Percentiles rank a stretch among this genome's conserved stretches.
Evolutionary conservation across 2,113 vertebrate genomes (phyloP).

Genomic region (Sphaerodactylus townsendi): DNA sequence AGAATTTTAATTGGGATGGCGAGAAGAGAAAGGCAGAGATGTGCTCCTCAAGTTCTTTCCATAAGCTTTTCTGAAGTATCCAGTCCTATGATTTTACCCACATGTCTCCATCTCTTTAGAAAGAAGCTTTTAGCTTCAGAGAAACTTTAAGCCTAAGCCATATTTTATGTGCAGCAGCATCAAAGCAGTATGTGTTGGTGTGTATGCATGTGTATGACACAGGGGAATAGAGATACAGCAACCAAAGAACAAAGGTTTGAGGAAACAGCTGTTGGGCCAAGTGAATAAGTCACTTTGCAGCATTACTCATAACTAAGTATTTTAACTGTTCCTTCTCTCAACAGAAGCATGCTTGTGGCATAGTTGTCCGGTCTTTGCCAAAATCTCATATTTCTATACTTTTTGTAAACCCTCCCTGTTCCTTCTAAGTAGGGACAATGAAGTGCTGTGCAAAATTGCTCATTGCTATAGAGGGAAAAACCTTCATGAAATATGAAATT

Average conservation of each 20-base stretch:
- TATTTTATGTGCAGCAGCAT: too few relatives aligned
- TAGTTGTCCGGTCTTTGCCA: neutral
- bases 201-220: too few relatives aligned
- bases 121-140: too few relatives aligned
- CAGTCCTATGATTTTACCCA: too few relatives aligned
- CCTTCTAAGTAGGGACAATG: neutral
- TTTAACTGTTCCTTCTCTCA: neutral
- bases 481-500: neutral
- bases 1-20: too few relatives aligned
- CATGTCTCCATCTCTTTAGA: too few relatives aligned
- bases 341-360: neutral
- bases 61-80: too few relatives aligned
- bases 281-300: too few relatives aligned
- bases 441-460: neutral
- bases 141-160: too few relatives aligned
- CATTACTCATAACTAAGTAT: neutral
- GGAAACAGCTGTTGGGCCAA: neutral
- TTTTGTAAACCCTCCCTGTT: neutral
- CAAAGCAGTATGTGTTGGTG: too few relatives aligned
- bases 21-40: too few relatives aligned
- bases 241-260: neutral
- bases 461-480: neutral
- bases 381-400: neutral
- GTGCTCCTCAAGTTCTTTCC: too few relatives aligned
- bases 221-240: neutral